These are phyloP conservation scores for Haplotaxodon microlepis DNA, from an alignment of 2,113 vertebrate genomes.

Conservation along the genomic window DNA sequence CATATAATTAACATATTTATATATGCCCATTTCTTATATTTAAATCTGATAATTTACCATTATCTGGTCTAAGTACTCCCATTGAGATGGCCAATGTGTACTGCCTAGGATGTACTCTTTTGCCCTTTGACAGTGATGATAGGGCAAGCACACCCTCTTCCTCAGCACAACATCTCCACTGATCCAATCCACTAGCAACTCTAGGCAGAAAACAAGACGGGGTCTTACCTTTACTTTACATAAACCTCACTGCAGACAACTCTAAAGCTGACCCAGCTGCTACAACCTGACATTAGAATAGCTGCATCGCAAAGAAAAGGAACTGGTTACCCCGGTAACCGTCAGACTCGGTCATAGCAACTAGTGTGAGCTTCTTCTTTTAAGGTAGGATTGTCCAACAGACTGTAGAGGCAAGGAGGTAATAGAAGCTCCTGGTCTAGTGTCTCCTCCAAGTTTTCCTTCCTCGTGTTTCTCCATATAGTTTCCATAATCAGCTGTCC, in stretches of 20 bases:
- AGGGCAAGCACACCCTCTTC: neutral
- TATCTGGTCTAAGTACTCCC: neutral
- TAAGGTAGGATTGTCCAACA: neutral
- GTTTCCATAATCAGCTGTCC: neutral
- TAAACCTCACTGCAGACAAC: neutral
- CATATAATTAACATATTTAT: neutral
- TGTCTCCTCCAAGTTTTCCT: neutral
- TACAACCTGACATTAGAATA: neutral
- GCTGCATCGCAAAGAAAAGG: neutral
- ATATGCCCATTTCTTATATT: neutral
- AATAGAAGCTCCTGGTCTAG: neutral
- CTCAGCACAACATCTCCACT: neutral
- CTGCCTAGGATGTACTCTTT: neutral
- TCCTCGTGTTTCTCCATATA: fast-evolving
- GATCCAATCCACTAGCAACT: neutral
- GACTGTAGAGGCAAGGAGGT: neutral
- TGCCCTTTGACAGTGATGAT: neutral
- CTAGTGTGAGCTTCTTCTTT: neutral
- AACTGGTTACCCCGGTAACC: neutral
- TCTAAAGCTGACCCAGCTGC: neutral
- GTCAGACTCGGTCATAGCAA: neutral
- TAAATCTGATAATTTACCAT: neutral
- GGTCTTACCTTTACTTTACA: neutral
- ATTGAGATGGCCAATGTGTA: neutral
- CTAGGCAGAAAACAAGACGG: neutral